These are phyloP conservation scores for Sycobia sp. DNA, from an alignment of 1,140 invertebrate genomes.

Conservation along the genomic window DNA sequence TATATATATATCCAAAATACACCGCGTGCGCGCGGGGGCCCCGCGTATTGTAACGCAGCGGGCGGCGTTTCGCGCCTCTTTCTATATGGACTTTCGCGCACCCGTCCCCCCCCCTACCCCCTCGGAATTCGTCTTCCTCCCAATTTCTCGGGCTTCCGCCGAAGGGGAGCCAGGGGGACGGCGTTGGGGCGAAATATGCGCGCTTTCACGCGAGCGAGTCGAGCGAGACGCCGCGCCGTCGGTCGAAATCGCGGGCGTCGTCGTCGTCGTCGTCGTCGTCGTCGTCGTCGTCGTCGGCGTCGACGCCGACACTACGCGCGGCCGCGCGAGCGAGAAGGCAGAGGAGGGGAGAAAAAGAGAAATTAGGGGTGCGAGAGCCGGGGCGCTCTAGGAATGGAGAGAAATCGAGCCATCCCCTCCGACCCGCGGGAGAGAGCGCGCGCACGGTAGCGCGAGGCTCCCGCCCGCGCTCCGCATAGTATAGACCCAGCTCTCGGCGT, in stretches of 20 bases:
- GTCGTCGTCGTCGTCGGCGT: too few relatives aligned
- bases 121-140: too few relatives aligned
- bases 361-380: constrained; percentile 17
- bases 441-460: background rate
- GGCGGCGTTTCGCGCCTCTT: background rate
- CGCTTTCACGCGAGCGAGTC: too few relatives aligned
- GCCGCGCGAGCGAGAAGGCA: too few relatives aligned
- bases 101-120: background rate
- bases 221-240: background rate
- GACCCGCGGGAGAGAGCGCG: too few relatives aligned
- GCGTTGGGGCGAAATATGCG: too few relatives aligned
- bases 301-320: too few relatives aligned
- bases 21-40: constrained; percentile 19
- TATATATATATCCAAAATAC: constrained; percentile 34
- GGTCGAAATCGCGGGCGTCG: background rate
- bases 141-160: too few relatives aligned
- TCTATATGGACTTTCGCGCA: background rate
- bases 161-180: too few relatives aligned
- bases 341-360: constrained; percentile 21
- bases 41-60: background rate
- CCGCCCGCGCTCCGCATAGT: background rate
- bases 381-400: too few relatives aligned
- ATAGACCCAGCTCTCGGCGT: too few relatives aligned
- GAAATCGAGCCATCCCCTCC: constrained; percentile 7
- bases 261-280: background rate